Conservation (phyloP, 1,140 invertebrate species). For the Arctopsyche grandis region DNA sequence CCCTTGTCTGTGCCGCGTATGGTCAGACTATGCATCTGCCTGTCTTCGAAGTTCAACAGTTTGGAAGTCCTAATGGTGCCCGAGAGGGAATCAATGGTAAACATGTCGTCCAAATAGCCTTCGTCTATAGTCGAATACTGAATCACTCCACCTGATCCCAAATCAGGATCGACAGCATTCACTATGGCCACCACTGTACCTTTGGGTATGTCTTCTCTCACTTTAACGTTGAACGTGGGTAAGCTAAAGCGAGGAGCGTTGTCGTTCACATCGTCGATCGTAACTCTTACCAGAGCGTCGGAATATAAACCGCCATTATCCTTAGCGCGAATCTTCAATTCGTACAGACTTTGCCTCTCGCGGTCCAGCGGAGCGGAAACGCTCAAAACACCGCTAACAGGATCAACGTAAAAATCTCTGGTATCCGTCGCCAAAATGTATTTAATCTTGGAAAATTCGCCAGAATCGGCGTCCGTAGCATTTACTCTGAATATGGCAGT, state of each 20-base stretch:
- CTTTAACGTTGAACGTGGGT: constrained; percentile 80
- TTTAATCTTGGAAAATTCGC: constrained; percentile 81
- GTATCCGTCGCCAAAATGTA: constrained; percentile 85
- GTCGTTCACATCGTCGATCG: constrained; percentile 92
- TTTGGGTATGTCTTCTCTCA: constrained; percentile 90
- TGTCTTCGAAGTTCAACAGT: constrained; percentile 86
- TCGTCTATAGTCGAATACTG: constrained; percentile 79
- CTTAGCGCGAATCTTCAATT: constrained; percentile 83
- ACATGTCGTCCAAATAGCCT: constrained; percentile 70
- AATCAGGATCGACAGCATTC: constrained; percentile 88
- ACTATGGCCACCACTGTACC: constrained; percentile 87
- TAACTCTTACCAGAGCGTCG: constrained; percentile 81
- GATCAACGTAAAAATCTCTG: constrained; percentile 84
- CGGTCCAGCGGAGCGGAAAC: constrained; percentile 83
- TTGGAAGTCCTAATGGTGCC: constrained; percentile 83
- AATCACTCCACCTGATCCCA: constrained; percentile 81
- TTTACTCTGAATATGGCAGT: constrained; percentile 84
- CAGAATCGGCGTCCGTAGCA: constrained; percentile 87
- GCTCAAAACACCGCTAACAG: constrained; percentile 78
- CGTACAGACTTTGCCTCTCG: constrained; percentile 84
- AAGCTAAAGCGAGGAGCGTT: constrained; percentile 86
- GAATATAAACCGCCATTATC: constrained; percentile 80
- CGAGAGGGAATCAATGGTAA: constrained; percentile 83
- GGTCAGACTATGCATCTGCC: constrained; percentile 88
- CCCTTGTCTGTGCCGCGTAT: constrained; percentile 85